Percentiles rank a stretch among this genome's conserved stretches.
Conservation (phyloP, 2,888 invertebrate species). For the Apocheima hispidaria region DNA sequence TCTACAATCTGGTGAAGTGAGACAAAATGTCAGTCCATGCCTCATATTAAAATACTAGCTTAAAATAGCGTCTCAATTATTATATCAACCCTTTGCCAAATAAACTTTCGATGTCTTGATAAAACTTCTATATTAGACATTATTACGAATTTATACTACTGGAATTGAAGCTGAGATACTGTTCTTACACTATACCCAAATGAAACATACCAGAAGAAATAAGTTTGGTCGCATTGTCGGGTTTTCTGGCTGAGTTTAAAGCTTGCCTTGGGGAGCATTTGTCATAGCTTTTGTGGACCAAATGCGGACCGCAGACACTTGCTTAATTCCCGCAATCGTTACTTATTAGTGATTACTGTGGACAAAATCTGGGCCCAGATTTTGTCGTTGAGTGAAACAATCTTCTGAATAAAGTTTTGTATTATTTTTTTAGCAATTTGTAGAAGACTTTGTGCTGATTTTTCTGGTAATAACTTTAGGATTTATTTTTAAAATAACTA, state of each 20-base stretch:
- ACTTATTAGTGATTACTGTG: constrained; percentile 31
- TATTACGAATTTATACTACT: too few relatives aligned
- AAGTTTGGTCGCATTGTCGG: constrained; percentile 60
- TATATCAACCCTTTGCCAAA: too few relatives aligned
- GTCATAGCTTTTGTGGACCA: constrained; percentile 54
- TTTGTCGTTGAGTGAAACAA: constrained; percentile 23
- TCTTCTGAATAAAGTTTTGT: constrained; percentile 26
- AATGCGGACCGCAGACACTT: constrained; percentile 33
- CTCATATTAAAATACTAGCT: too few relatives aligned
- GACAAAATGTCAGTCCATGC: too few relatives aligned
- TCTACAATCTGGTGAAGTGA: too few relatives aligned
- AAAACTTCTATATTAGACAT: too few relatives aligned
- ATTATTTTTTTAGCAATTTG: not conserved
- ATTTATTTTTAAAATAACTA: too few relatives aligned
- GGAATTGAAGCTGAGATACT: constrained; percentile 18
- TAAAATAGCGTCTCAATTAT: too few relatives aligned
- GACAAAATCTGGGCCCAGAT: constrained; percentile 21
- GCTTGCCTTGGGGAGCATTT: constrained; percentile 63
- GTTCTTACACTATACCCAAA: constrained; percentile 41
- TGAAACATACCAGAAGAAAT: constrained; percentile 63
- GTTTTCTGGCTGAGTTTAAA: constrained; percentile 59
- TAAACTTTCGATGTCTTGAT: too few relatives aligned
- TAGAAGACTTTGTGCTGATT: too few relatives aligned
- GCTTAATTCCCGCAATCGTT: constrained; percentile 33
- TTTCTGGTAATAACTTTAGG: not conserved